phyloP scores from a whole-genome alignment of 1,140 invertebrate genomes.

The Brachionus rotundiformis region DNA sequence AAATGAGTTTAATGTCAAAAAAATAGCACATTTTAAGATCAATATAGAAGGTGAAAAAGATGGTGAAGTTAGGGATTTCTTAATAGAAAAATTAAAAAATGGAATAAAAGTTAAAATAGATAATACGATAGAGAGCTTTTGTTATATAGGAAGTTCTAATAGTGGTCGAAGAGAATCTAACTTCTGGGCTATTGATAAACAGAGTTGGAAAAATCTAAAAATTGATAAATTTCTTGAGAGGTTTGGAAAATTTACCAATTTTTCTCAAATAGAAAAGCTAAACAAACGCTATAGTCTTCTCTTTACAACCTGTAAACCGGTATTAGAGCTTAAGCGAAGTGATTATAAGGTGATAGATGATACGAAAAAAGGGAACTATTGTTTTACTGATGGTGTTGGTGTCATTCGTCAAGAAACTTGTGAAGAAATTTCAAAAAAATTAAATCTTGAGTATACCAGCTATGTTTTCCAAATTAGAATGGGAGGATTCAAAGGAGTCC shows the following conservation, averaged over 20 bases:
- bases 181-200: slow-evolving; percentile 17
- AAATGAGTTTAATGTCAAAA: no score
- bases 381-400: no score
- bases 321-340: neutral
- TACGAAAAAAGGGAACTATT: no score
- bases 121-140: neutral
- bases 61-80: neutral
- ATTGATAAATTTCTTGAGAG: neutral
- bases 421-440: neutral
- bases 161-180: neutral
- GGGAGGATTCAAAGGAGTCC: slow-evolving; percentile 17
- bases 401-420: no score
- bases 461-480: slow-evolving; percentile 8
- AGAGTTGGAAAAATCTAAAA: neutral
- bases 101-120: neutral
- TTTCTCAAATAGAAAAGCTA: neutral
- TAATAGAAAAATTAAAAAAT: neutral
- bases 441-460: neutral
- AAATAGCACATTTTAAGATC: no score
- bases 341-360: no score
- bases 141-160: slow-evolving; percentile 10
- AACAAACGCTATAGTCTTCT: neutral
- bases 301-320: neutral
- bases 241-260: neutral
- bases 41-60: no score